Evolutionary conservation across 2,888 invertebrate species (phyloP).

Genomic region (Andrena fulva): DNA sequence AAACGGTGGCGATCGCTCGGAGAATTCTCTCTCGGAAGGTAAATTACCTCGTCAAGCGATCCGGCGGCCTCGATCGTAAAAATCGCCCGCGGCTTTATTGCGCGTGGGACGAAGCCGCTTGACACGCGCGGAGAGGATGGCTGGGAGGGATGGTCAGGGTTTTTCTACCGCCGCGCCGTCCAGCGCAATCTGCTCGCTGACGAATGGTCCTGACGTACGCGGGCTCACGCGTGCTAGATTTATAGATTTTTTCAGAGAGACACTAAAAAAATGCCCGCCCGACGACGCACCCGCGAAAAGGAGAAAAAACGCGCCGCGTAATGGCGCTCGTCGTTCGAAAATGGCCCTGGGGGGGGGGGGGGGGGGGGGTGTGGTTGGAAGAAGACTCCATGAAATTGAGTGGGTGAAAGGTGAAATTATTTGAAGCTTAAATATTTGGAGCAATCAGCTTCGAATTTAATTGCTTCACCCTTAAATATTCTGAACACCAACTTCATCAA

Average conservation of each 20-base stretch:
- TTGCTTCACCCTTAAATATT: background rate
- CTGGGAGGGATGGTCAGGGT: constrained; percentile 13
- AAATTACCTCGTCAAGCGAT: constrained; percentile 69
- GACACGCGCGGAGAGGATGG: constrained; percentile 32
- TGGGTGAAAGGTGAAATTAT: background rate
- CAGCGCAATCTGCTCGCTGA: constrained; percentile 67
- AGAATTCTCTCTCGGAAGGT: constrained; percentile 57
- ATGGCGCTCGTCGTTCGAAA: constrained; percentile 2
- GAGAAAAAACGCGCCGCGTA: constrained; percentile 16
- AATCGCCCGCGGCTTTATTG: constrained; percentile 69
- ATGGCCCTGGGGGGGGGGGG: background rate
- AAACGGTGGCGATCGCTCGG: constrained; percentile 22
- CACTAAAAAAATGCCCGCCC: constrained; percentile 44
- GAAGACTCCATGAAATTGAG: no score
- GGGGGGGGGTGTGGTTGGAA: no score
- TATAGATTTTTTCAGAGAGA: constrained; percentile 66
- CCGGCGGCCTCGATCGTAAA: constrained; percentile 64
- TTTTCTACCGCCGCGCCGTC: constrained; percentile 26
- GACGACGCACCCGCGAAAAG: constrained; percentile 8
- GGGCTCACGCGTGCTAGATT: constrained; percentile 61
- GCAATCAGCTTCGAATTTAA: background rate
- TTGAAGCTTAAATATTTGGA: background rate
- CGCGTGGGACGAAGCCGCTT: constrained; percentile 56
- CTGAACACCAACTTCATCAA: background rate
- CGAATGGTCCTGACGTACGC: constrained; percentile 70